Evolutionary conservation across 2,113 vertebrate genomes (phyloP), one percentile per base, ranked within the genome.

Genomic region (Cyanistes caeruleus): DNA sequence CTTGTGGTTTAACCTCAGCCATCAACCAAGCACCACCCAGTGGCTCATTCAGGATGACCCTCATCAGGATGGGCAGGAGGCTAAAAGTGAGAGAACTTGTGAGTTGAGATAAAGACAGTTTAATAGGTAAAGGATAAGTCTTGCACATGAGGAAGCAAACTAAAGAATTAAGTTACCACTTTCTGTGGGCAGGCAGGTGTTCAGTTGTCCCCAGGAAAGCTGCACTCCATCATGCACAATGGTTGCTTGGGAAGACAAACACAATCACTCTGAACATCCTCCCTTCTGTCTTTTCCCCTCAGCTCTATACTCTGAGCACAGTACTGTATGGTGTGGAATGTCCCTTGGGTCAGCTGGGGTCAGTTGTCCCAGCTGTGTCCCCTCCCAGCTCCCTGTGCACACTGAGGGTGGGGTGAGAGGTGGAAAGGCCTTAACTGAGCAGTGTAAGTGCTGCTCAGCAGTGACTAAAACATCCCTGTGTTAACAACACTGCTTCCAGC

Each of bases 171-270:
- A 55, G 24, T 80, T 46, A 49, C 13, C 15, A 23, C 25, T 53
- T 59, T 25, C 18, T 35, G 16, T 7, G 8, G n/a, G 11, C 18
- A 14, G 25, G 13, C 25, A 55, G n/a, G 5, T 55, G 46, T 80
- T 80, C 48, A 53, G 24, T 12, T 8, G 4, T 59, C 30, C 25
- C 21, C 30, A 74, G 53, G 53, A 74, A 37, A 10, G 4, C 41
- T 55, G 60, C n/a, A 39, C 22, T 80, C 12, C 18, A 24, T 41
- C n/a, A 27, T 0, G 0, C 25, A 35, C 9, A 33, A 3, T 23
- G 25, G 18, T 31, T 52, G 69, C 30, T 91, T 79, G 67, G 15
- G 41, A 48, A 48, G 39, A 60, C 46, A 86, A 60, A 37, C 6
- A 1, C 25, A 3, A 7, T 56, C 49, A 53, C 18, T 67, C 59